phyloP scores from a whole-genome alignment of 2,888 invertebrate species.

The Tipula lateralis region DNA sequence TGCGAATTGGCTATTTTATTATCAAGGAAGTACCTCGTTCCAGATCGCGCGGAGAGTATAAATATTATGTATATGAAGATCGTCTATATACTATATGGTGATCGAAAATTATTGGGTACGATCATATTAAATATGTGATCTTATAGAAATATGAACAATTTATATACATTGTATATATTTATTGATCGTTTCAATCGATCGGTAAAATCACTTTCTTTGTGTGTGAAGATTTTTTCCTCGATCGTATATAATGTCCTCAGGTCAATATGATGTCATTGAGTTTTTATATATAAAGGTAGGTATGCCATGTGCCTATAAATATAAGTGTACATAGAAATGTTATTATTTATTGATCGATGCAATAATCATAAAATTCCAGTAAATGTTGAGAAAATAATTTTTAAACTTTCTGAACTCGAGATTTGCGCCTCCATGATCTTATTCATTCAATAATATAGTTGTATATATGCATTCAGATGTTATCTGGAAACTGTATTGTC shows the following conservation, averaged over 20 bases:
- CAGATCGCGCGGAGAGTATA: background rate
- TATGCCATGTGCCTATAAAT: no score
- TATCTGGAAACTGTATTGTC: no score
- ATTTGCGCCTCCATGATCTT: no score
- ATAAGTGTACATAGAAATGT: background rate
- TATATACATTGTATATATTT: background rate
- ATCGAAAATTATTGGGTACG: background rate
- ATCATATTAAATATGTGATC: background rate
- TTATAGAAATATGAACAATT: background rate
- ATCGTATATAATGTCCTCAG: background rate
- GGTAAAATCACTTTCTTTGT: slow-evolving; percentile 19
- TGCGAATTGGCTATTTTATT: slow-evolving; percentile 24
- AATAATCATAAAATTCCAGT: background rate
- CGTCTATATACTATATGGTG: background rate
- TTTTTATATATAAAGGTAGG: background rate
- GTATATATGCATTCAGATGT: no score
- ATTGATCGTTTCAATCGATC: background rate
- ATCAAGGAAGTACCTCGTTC: background rate
- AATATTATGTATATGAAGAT: background rate
- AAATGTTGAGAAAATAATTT: background rate
- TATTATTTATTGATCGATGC: background rate
- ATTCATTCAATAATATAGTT: no score
- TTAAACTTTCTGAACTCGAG: no score
- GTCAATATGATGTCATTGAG: background rate
- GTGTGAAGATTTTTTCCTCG: background rate